Conservation (phyloP, 1,140 invertebrate species). For the Sogatella furcifera region DNA sequence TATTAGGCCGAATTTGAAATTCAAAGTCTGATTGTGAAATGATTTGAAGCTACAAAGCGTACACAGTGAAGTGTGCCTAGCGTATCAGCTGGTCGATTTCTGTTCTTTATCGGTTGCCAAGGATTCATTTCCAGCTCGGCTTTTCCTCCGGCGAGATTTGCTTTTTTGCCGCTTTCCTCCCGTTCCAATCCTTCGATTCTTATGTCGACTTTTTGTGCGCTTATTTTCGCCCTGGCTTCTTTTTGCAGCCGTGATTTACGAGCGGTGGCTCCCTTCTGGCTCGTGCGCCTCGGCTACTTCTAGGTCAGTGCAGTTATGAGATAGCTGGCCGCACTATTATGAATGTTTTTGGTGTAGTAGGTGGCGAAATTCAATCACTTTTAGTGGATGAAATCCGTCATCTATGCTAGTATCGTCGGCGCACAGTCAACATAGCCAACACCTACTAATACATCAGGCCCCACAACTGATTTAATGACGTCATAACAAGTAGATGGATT, state of each 20-base stretch:
- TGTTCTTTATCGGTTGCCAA: background rate
- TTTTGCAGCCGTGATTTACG: background rate
- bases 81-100: background rate
- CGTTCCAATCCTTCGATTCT: background rate
- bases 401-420: too few species aligned
- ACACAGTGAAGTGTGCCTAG: too few species aligned
- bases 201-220: background rate
- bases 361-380: too few species aligned
- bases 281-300: background rate
- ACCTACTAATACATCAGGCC: too few species aligned
- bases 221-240: background rate
- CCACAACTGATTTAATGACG: too few species aligned
- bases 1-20: too few species aligned
- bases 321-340: background rate
- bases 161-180: background rate
- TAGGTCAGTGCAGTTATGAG: conserved; percentile 3
- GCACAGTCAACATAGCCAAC: too few species aligned
- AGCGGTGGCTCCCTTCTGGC: background rate
- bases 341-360: too few species aligned
- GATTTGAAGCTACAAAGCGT: too few species aligned
- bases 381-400: too few species aligned
- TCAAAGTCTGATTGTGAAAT: too few species aligned
- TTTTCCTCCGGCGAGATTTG: background rate
- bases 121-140: background rate
- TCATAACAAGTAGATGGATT: too few species aligned